Percentiles rank a stretch among this genome's conserved stretches.
Evolutionary conservation across 2,113 vertebrate genomes (phyloP).

Genomic region (Maccullochella peelii): DNA sequence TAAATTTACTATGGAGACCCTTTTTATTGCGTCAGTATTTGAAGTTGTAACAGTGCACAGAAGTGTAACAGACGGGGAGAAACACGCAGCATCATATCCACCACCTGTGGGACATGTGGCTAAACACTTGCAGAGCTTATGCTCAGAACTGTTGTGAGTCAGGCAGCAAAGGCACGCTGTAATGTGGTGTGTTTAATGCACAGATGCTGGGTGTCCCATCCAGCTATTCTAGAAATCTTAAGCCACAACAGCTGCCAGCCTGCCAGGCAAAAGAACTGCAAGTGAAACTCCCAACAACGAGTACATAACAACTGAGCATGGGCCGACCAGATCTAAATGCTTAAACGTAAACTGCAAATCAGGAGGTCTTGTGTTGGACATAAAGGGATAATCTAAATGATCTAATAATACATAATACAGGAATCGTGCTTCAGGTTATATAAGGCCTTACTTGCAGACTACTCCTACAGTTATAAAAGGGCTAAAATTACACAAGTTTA

Average conservation of each 20-base stretch:
- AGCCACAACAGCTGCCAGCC: conserved; percentile 75
- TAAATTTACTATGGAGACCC: background rate
- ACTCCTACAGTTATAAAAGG: background rate
- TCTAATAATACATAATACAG: background rate
- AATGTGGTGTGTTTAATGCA: conserved; percentile 50
- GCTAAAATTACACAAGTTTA: background rate
- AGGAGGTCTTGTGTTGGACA: background rate
- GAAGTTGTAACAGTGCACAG: background rate
- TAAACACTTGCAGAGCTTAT: conserved; percentile 30
- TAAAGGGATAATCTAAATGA: background rate
- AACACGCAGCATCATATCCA: background rate
- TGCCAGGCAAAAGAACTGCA: conserved; percentile 33
- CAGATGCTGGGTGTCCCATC: conserved; percentile 53
- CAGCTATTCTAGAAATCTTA: conserved; percentile 66
- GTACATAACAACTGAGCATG: background rate
- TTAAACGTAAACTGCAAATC: background rate
- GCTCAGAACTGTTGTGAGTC: conserved; percentile 47
- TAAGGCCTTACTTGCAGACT: background rate
- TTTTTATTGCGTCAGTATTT: background rate
- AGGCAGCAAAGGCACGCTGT: conserved; percentile 14
- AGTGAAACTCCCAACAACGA: conserved; percentile 42
- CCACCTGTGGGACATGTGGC: conserved; percentile 48
- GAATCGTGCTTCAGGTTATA: background rate
- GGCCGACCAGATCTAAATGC: background rate
- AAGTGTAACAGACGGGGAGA: background rate